phyloP scores from a whole-genome alignment of 2,888 invertebrate genomes.

The Eledona agricola region DNA sequence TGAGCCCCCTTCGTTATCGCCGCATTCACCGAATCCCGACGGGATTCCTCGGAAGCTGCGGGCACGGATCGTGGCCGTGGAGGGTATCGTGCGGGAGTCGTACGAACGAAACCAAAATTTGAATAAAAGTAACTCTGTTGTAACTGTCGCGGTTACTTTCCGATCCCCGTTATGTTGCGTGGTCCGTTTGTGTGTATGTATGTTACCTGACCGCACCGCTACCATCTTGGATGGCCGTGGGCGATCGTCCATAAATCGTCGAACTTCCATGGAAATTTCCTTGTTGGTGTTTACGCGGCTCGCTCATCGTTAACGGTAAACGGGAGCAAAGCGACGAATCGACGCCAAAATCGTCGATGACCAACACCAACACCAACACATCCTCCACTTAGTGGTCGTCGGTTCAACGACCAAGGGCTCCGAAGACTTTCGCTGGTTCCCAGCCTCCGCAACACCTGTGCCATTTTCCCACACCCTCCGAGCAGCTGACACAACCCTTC shows the following conservation, averaged over 20 bases:
- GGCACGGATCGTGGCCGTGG: too few relatives aligned
- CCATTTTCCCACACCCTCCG: conserved; percentile 59
- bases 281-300: conserved; percentile 21
- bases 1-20: too few relatives aligned
- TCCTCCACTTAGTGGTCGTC: background rate
- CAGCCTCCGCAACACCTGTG: conserved; percentile 57
- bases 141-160: conserved; percentile 56
- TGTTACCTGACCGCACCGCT: conserved; percentile 53
- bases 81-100: background rate
- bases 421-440: conserved; percentile 41
- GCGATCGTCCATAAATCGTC: conserved; percentile 33
- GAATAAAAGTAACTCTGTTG: conserved; percentile 58
- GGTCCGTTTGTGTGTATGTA: conserved; percentile 50
- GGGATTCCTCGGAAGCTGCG: too few relatives aligned
- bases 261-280: conserved; percentile 35
- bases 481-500: conserved; percentile 60
- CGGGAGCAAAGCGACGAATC: conserved; percentile 17
- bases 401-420: conserved; percentile 43
- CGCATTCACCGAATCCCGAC: too few relatives aligned
- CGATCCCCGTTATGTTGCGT: conserved; percentile 55
- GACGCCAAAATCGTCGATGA: conserved; percentile 4
- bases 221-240: conserved; percentile 30
- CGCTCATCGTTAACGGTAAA: conserved; percentile 31
- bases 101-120: conserved; percentile 58
- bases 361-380: conserved; percentile 3